A percentile compares a stretch with the other conserved stretches of the same genome.
These are phyloP conservation scores for Monoplex corrugatus DNA, from an alignment of 2,888 invertebrate species.

Conservation along the genomic window DNA sequence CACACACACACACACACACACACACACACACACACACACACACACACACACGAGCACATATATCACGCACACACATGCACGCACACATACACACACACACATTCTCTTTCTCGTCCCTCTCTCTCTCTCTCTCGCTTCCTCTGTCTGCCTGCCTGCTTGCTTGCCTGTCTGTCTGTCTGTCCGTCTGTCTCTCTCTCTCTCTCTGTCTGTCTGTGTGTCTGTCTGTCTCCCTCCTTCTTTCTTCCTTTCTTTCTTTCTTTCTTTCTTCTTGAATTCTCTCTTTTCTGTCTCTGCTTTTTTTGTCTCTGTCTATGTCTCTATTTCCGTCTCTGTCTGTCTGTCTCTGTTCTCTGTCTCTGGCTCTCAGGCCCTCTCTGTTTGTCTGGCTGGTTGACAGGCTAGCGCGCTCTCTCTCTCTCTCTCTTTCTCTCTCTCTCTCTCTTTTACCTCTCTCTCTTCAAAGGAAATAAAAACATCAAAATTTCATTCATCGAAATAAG, in stretches of 20 bases:
- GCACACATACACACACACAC: too few species aligned
- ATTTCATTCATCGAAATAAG: too few species aligned
- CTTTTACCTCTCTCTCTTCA: too few species aligned
- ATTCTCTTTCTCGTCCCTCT: conserved; percentile 5
- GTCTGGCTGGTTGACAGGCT: too few species aligned
- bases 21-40: too few species aligned
- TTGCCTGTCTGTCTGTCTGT: background rate
- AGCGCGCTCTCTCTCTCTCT: background rate
- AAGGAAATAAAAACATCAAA: too few species aligned
- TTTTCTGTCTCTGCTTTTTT: too few species aligned
- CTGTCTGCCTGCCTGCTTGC: background rate
- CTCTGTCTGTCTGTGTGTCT: background rate
- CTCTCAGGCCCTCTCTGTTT: background rate
- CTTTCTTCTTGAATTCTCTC: too few species aligned
- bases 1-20: too few species aligned
- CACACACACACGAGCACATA: too few species aligned
- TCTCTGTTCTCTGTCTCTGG: background rate
- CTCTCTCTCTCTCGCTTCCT: background rate
- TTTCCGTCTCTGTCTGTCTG: background rate
- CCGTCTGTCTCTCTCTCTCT: background rate
- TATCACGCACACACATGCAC: too few species aligned
- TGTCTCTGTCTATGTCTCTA: background rate
- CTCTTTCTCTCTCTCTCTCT: background rate
- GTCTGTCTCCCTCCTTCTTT: background rate
- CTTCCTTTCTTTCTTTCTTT: too few species aligned